Evolutionary conservation across 2,113 vertebrate species (phyloP), one percentile per base, ranked within the genome.

Genomic region (Dryoscopus gambensis): DNA sequence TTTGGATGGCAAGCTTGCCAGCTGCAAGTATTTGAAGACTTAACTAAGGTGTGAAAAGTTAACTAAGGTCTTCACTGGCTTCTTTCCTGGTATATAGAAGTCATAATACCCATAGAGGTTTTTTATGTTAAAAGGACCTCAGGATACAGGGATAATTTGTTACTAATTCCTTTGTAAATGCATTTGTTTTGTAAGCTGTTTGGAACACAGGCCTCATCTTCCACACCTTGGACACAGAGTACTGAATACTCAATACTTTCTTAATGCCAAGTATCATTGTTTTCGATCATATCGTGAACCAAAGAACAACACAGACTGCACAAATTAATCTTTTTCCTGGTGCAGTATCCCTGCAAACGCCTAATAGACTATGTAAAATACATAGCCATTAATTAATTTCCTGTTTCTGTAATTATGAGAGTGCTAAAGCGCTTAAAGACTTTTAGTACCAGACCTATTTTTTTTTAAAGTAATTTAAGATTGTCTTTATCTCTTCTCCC

Each of bases 401-500:
- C 81, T 80, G 19, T 60, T 71, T 87, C 73, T 84, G 22, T 91
- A 87, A 90, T 89, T 83, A 73, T 47, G 53, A 90, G 83, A 77
- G 47, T 80, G 47, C 50, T 62, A 57, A 89, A 87, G 73, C 1
- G 8, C 87, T 87, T 77, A 64, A 14, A 90, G 64, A 64, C 62
- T 82, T 89, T 49, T 92, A 57, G 59, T 30, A n/a, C 44, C 28
- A 76, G 57, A 30, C 57, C 37, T 74, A 12, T 55, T 56, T 60
- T 74, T 73, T 62, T 40, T 4, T 1, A 18, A 79, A 82, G 40
- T 91, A 79, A 69, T 91, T 87, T 60, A 70, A 95, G 89, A 49
- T 91, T 75, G 40, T 75, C 77, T 89, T 94, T 93, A 80, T 92
- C 92, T 93, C 79, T 90, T 67, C 18, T 94, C n/a, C 37, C 31